These are phyloP conservation scores for Conus ventricosus DNA, from an alignment of 1,140 invertebrate genomes.

Conservation along the genomic window DNA sequence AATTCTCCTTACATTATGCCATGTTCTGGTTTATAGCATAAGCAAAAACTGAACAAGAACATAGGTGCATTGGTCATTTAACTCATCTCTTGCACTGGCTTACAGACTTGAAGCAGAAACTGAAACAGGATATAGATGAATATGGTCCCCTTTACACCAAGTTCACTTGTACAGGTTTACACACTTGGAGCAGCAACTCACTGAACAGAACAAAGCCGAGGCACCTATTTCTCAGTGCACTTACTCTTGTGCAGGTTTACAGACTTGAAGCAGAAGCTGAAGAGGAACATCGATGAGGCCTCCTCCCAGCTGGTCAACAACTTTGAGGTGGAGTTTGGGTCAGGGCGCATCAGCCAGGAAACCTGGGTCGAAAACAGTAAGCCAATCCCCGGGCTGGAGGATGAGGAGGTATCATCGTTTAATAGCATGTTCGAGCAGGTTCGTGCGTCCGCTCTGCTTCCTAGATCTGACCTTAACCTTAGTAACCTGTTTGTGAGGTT, in stretches of 20 bases:
- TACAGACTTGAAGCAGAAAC: constrained; percentile 60
- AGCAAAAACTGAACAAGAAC: too few relatives aligned
- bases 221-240: neutral
- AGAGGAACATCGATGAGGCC: constrained; percentile 60
- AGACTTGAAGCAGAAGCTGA: constrained; percentile 63
- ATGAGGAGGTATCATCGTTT: constrained; percentile 71
- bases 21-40: too few relatives aligned
- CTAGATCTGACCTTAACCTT: constrained; percentile 16
- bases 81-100: constrained; percentile 40
- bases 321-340: constrained; percentile 70
- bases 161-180: too few relatives aligned
- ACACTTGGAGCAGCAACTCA: too few relatives aligned
- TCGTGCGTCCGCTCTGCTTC: constrained; percentile 31
- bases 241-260: constrained; percentile 54
- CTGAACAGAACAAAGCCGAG: neutral
- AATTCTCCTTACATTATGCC: too few relatives aligned
- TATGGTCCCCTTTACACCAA: too few relatives aligned
- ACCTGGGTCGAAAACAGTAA: constrained; percentile 44
- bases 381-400: constrained; percentile 52
- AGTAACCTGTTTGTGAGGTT: neutral
- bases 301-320: constrained; percentile 65
- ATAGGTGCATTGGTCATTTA: too few relatives aligned
- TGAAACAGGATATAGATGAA: constrained; percentile 61
- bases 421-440: constrained; percentile 70
- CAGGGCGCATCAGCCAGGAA: constrained; percentile 47